A percentile compares a stretch with the other conserved stretches of the same genome.
These are phyloP conservation scores for Drosophila pachea DNA, from an alignment of 1,140 invertebrate genomes.

Conservation along the genomic window DNA sequence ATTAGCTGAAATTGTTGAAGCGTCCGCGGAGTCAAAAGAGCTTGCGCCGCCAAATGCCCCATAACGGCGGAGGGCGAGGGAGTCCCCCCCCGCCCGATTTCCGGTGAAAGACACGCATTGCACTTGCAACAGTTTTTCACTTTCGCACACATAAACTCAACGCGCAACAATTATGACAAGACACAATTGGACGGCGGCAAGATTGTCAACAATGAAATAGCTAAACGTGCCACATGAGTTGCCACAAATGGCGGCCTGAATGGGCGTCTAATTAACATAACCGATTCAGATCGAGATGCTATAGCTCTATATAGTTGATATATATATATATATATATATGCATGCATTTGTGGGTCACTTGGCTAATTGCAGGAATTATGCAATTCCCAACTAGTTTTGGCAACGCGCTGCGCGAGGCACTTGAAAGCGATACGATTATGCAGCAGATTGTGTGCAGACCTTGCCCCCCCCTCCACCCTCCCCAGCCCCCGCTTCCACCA, in stretches of 20 bases:
- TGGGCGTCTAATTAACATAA: conserved; percentile 22
- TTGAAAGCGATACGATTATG: conserved; percentile 77
- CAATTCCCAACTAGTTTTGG: conserved; percentile 60
- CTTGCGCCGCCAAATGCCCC: conserved; percentile 35
- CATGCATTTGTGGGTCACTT: conserved; percentile 32
- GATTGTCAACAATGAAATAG: conserved; percentile 70
- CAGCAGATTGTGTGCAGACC: conserved; percentile 57
- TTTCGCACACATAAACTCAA: conserved; percentile 39
- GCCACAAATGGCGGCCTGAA: conserved; percentile 43
- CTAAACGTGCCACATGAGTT: conserved; percentile 58
- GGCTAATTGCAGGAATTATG: conserved; percentile 62
- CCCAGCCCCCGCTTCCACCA: conserved; percentile 14
- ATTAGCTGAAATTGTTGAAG: conserved; percentile 72
- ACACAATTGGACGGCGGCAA: conserved; percentile 48
- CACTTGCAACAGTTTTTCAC: conserved; percentile 43
- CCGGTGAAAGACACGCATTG: conserved; percentile 57
- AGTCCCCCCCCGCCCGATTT: too few species aligned
- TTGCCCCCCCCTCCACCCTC: neutral
- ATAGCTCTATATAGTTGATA: too few species aligned
- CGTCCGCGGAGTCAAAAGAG: conserved; percentile 44
- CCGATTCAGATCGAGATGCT: too few species aligned
- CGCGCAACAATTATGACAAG: conserved; percentile 73
- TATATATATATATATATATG: conserved; percentile 5
- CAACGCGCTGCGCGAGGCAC: conserved; percentile 42
- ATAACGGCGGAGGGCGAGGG: too few species aligned